Conservation (phyloP, 2,113 vertebrate species). For the Rhea americana region DNA sequence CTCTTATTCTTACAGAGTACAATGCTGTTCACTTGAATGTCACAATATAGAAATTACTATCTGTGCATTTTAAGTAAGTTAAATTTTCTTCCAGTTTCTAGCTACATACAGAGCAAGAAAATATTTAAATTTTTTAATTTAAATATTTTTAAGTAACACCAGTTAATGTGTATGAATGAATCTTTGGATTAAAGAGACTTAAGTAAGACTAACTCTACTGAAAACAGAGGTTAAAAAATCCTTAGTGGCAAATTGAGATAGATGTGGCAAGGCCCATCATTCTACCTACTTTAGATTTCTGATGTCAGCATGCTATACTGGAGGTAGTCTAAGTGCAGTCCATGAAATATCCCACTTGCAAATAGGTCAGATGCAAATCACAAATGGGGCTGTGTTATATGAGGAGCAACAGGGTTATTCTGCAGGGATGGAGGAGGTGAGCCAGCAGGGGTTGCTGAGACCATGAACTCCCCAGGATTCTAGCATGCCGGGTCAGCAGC, state of each 20-base stretch:
- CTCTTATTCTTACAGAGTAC: background rate
- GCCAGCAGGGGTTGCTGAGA: background rate
- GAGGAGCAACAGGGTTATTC: background rate
- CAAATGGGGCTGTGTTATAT: fast-evolving
- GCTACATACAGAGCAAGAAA: background rate
- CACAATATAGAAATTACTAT: background rate
- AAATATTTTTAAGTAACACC: background rate
- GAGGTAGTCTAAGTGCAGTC: background rate
- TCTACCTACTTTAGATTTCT: background rate
- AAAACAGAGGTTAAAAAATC: background rate
- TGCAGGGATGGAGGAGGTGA: background rate
- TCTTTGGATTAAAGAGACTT: background rate
- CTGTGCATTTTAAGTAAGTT: background rate
- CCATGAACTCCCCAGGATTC: fast-evolving
- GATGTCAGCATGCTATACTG: background rate
- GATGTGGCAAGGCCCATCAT: background rate
- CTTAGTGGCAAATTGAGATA: background rate
- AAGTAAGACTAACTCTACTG: background rate
- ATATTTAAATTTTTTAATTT: too few species aligned
- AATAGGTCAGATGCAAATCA: fast-evolving
- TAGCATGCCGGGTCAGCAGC: background rate
- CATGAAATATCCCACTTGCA: background rate
- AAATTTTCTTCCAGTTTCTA: background rate
- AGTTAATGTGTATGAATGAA: background rate
- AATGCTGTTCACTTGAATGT: background rate